phyloP scores from a whole-genome alignment of 2,113 vertebrate species.

The Tachysurus fulvidraco region DNA sequence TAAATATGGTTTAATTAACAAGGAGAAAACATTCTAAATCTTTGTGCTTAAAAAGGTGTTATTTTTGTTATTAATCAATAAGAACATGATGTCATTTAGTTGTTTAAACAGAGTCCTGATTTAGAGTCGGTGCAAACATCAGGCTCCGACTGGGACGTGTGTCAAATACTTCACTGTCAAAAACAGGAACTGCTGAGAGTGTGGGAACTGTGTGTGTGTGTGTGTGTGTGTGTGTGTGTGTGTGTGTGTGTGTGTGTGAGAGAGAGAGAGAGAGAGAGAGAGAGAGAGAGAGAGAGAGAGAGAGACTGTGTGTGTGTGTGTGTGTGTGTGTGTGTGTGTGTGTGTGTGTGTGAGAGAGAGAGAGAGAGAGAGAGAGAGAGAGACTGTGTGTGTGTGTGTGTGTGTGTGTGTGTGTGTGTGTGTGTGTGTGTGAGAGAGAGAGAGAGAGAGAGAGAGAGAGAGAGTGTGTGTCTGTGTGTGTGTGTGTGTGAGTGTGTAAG shows the following conservation, averaged over 20 bases:
- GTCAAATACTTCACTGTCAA: background rate
- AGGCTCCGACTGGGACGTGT: background rate
- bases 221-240: background rate
- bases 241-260: background rate
- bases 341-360: no score
- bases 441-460: no score
- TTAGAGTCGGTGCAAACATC: background rate
- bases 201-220: background rate
- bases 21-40: background rate
- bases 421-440: no score
- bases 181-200: constrained; percentile 6
- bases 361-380: no score
- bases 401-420: no score
- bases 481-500: no score
- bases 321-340: no score
- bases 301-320: no score
- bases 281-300: no score
- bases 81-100: background rate
- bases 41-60: background rate
- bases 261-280: no score
- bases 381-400: no score
- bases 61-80: background rate
- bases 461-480: no score
- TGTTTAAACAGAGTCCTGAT: background rate
- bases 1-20: background rate